A percentile compares a stretch with the other conserved stretches of the same genome.
phyloP scores from a whole-genome alignment of 2,797 vertebrate genomes.

The Sibirionetta formosa region DNA sequence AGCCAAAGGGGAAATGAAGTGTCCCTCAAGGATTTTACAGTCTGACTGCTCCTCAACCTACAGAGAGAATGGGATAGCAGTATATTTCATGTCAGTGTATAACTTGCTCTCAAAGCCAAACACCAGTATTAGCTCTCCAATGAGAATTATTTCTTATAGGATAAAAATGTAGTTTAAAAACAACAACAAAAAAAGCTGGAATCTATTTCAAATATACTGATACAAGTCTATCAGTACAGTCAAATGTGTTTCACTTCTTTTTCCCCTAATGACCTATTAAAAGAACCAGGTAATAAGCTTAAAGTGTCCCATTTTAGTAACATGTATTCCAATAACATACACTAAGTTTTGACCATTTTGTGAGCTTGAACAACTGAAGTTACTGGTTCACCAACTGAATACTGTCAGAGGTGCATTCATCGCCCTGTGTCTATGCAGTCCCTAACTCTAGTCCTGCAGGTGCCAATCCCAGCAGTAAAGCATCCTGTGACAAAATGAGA shows the following conservation, averaged over 20 bases:
- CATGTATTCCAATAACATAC: accelerated
- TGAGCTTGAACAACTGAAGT: too few species aligned
- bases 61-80: neutral
- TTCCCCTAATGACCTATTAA: neutral
- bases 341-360: neutral
- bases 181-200: neutral
- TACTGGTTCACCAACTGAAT: neutral
- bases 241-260: neutral
- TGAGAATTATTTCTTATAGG: neutral
- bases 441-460: neutral
- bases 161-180: neutral
- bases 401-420: neutral
- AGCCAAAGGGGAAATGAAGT: constrained; percentile 94
- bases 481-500: neutral
- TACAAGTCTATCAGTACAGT: accelerated
- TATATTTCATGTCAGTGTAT: neutral
- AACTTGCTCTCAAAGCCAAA: neutral
- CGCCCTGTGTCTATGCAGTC: accelerated
- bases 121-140: neutral
- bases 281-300: neutral
- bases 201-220: neutral
- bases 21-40: constrained; percentile 93
- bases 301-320: neutral
- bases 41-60: constrained; percentile 93
- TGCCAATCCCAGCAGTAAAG: neutral